Conservation (phyloP, 2,797 vertebrate species). For the Selene dorsalis region DNA sequence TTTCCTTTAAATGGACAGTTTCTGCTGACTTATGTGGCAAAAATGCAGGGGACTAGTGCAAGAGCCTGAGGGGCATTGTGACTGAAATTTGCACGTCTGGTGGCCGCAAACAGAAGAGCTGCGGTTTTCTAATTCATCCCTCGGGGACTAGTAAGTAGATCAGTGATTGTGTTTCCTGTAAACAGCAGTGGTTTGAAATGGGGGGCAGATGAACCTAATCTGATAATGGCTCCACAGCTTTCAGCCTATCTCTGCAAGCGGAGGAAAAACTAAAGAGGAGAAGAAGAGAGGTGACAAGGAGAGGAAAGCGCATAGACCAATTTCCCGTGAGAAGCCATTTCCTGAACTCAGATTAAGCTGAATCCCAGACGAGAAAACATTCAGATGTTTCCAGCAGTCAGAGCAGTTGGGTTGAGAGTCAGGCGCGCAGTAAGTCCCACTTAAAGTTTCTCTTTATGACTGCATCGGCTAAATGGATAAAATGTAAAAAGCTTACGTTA, state of each 20-base stretch:
- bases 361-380: conserved; percentile 58
- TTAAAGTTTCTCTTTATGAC: background rate
- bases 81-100: conserved; percentile 46
- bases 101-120: conserved; percentile 18
- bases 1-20: background rate
- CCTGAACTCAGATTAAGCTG: conserved; percentile 68
- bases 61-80: conserved; percentile 23
- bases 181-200: conserved; percentile 32
- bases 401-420: conserved; percentile 16
- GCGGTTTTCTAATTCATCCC: conserved; percentile 46
- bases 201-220: conserved; percentile 56
- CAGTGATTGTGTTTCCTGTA: conserved; percentile 48
- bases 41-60: conserved; percentile 10
- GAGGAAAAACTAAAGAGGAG: conserved; percentile 15
- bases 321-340: conserved; percentile 63
- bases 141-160: conserved; percentile 14
- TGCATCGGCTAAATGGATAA: background rate
- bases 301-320: conserved; percentile 42
- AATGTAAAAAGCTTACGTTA: conserved; percentile 83
- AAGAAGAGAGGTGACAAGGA: conserved; percentile 31
- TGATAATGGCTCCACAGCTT: conserved; percentile 29
- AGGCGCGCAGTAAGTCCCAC: background rate
- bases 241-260: conserved; percentile 15
- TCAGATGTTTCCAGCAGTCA: conserved; percentile 44
- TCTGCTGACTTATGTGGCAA: conserved; percentile 20